Conservation (phyloP, 2,113 vertebrate species). For the Eretmochelys imbricata region DNA sequence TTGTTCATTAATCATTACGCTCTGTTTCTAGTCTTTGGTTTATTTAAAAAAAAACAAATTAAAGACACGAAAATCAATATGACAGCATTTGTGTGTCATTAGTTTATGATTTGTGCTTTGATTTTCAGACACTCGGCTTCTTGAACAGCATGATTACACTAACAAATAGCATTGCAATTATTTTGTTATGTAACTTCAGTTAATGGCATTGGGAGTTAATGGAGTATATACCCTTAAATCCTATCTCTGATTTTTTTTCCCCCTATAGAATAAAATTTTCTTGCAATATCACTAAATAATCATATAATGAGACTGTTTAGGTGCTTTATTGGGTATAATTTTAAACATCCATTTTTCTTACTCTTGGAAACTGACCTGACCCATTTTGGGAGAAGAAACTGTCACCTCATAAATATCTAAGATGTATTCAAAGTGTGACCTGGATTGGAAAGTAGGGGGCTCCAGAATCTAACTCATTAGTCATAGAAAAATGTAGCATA, state of each 20-base stretch:
- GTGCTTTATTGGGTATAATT: neutral
- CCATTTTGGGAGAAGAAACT: neutral
- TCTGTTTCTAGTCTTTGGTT: neutral
- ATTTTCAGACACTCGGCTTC: neutral
- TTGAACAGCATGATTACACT: neutral
- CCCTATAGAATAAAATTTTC: neutral
- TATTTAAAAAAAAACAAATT: neutral
- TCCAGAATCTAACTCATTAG: neutral
- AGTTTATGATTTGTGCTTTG: neutral
- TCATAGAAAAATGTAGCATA: neutral
- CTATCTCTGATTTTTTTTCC: neutral
- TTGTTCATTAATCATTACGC: neutral
- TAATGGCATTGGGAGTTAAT: neutral
- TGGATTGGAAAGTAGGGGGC: neutral
- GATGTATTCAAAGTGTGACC: neutral
- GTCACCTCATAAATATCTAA: neutral
- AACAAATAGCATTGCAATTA: neutral
- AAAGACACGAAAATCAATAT: neutral
- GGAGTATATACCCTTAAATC: neutral
- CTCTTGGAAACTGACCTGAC: neutral
- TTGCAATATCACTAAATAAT: neutral
- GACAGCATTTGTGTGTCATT: neutral
- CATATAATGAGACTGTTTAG: neutral
- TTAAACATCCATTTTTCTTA: too few relatives aligned
- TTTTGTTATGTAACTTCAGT: neutral